Base-by-base conservation (phyloP, 2,113 vertebrate species). In the Ceratotherium simum region DNA sequence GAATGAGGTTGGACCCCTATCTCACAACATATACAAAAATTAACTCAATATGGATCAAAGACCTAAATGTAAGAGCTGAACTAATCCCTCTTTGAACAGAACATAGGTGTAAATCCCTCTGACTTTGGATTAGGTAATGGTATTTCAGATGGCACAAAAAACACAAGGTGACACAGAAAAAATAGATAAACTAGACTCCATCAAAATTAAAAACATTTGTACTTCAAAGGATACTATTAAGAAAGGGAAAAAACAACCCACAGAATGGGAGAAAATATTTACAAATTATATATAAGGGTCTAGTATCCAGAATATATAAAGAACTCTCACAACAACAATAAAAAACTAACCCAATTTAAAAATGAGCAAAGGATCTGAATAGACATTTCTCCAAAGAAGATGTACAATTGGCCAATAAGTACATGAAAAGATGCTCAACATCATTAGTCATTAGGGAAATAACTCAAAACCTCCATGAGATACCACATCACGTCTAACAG, bases 1-100 rank as follows among this genome's bases (percentile, higher is more conserved):
- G 29, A 86, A 89, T 60, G 31, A 94, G 56, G 9, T 11, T 94
- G 56, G 54, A 80, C 14, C n/a, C 56, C 12, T 39, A 33, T 9
- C 39, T 96, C 42, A 92, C 3, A 73, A 48, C 29, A 80, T 11
- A 69, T 82, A 73, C 8, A 81, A 95, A 95, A 88, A 60, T 36
- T 64, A 91, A 95, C n/a, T 82, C 64, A 90, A 90, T 95, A 90
- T 78, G 65, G 39, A 90, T 58, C 31, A 65, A 82, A 93, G 25
- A 86, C 31, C n/a, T 91, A 91, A 94, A 84, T 21, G 23, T 64
- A 65, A 81, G 46, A 90, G n/a, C 20, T 95, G 87, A 95, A 67
- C 5, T 8, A 90, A 80, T 69, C 20, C 95, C 70, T 94, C 72
- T 88, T 54, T 80, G 67, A 79, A 64, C 23, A 94, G 76, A 90